phyloP scores from a whole-genome alignment of 2,888 invertebrate genomes.

The Hydroisotoma schaefferi region DNA sequence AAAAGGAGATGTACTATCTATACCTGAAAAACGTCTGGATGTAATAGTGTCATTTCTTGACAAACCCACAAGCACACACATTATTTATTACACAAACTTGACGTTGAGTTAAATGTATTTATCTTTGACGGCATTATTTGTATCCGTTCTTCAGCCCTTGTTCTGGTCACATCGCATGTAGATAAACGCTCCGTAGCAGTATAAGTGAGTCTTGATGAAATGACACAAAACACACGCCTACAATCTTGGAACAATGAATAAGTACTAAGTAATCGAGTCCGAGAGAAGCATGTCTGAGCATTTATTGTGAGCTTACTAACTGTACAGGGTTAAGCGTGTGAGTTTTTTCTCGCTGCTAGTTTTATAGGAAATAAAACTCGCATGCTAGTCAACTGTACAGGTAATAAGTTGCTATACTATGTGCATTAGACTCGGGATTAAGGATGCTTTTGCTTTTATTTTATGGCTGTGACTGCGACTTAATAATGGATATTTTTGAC shows the following conservation, averaged over 20 bases:
- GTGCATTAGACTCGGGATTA: too few relatives aligned
- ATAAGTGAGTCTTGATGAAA: constrained; percentile 17
- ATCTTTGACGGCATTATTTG: constrained; percentile 29
- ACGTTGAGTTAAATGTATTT: constrained; percentile 20
- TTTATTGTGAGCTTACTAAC: background rate
- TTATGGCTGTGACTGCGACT: background rate
- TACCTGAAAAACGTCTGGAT: background rate
- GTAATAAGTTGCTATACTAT: too few relatives aligned
- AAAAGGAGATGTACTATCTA: background rate
- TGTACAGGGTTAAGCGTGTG: too few relatives aligned
- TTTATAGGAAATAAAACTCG: background rate
- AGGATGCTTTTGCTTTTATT: background rate
- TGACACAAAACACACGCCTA: constrained; percentile 30
- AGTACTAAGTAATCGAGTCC: constrained; percentile 1
- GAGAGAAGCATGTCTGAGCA: constrained; percentile 4
- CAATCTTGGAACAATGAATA: constrained; percentile 23
- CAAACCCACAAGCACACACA: constrained; percentile 11
- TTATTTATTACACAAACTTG: constrained; percentile 20
- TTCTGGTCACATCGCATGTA: too few relatives aligned
- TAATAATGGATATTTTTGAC: constrained; percentile 1
- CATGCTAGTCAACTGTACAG: background rate
- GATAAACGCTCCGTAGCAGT: too few relatives aligned
- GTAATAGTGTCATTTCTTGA: constrained; percentile 23
- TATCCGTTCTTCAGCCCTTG: constrained; percentile 5
- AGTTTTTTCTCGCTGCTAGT: too few relatives aligned